Percentiles rank a stretch among this genome's conserved stretches.
Conservation (phyloP, 2,888 invertebrate species). For the Cheilosia variabilis region DNA sequence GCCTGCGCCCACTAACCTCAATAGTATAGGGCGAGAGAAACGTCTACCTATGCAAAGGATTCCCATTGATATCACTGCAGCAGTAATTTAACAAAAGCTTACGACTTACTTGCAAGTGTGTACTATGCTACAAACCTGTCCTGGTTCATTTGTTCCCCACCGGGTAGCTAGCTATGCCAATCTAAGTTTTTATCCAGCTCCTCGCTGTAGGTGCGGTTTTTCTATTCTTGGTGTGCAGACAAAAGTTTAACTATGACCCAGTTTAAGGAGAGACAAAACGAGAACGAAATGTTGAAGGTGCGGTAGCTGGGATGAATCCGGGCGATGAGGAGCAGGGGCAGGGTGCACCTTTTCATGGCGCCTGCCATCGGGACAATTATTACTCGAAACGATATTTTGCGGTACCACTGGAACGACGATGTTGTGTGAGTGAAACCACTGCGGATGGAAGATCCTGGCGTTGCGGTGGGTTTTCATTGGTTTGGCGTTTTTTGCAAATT, state of each 20-base stretch:
- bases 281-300: not conserved
- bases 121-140: slow-evolving; percentile 45
- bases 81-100: slow-evolving; percentile 67
- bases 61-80: slow-evolving; percentile 51
- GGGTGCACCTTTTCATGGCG: not conserved
- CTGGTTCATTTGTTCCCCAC: slow-evolving; percentile 49
- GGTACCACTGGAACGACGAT: not conserved
- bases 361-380: slow-evolving; percentile 25
- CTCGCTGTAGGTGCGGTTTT: not conserved
- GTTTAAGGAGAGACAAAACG: slow-evolving; percentile 11
- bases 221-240: slow-evolving; percentile 46
- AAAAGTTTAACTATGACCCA: slow-evolving; percentile 43
- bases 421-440: too few species aligned
- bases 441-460: not conserved
- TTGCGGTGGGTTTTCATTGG: not conserved
- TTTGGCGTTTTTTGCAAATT: slow-evolving; percentile 16
- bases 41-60: slow-evolving; percentile 15
- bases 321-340: not conserved
- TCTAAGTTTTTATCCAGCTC: slow-evolving; percentile 13
- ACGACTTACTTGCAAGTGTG: slow-evolving; percentile 37
- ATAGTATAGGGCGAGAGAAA: not conserved
- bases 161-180: not conserved
- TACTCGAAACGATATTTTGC: slow-evolving; percentile 8
- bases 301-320: not conserved
- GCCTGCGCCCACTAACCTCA: slow-evolving; percentile 18